Conservation (phyloP, 2,797 vertebrate species). For the Etheostoma nigrum region DNA sequence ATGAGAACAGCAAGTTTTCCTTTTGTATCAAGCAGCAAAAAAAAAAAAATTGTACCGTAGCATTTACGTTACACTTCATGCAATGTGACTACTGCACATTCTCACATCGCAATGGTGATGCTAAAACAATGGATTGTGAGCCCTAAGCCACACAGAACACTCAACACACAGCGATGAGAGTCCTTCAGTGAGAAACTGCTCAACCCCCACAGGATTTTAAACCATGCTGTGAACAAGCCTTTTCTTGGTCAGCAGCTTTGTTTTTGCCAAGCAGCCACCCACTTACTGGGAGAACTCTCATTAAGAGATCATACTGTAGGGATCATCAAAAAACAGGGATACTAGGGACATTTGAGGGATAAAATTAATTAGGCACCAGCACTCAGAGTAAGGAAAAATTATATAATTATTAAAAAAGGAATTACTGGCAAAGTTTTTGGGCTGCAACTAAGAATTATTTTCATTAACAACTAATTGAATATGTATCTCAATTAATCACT, state of each 20-base stretch:
- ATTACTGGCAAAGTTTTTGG: too few species aligned
- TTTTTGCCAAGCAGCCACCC: constrained; percentile 74
- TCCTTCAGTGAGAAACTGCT: constrained; percentile 47
- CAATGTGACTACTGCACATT: too few species aligned
- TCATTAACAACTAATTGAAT: too few species aligned
- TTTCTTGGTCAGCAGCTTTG: constrained; percentile 75
- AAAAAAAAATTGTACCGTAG: too few species aligned
- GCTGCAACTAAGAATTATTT: too few species aligned
- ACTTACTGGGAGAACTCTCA: constrained; percentile 59
- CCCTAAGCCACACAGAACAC: constrained; percentile 7
- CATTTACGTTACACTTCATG: too few species aligned
- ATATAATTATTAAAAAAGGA: too few species aligned
- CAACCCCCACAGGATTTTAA: constrained; percentile 50
- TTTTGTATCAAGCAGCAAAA: too few species aligned
- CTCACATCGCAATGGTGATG: too few species aligned
- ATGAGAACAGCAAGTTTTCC: too few species aligned
- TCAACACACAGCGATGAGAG: background rate
- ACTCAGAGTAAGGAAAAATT: background rate
- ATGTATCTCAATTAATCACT: too few species aligned
- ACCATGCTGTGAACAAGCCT: constrained; percentile 52
- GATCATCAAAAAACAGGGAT: constrained; percentile 61
- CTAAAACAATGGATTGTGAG: too few species aligned
- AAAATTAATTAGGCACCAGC: constrained; percentile 55
- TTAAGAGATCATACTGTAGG: constrained; percentile 65
- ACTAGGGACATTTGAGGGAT: constrained; percentile 39